Evolutionary conservation across 1,140 invertebrate genomes (phyloP).

Genomic region (Euura lappo): DNA sequence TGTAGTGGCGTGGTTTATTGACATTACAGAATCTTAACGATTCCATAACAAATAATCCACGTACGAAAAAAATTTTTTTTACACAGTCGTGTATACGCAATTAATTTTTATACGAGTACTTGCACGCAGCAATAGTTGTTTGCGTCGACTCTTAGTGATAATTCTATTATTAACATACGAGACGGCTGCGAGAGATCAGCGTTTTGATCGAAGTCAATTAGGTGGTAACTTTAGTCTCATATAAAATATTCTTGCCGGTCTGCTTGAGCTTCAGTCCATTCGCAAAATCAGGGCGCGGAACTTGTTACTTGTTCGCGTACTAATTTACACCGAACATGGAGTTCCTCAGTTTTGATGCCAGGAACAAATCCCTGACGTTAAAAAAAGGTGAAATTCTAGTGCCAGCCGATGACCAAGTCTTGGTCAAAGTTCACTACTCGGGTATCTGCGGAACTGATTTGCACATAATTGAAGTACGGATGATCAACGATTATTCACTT

Average conservation of each 20-base stretch:
- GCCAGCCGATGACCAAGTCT: conserved; percentile 57
- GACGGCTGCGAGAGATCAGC: no score
- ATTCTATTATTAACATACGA: no score
- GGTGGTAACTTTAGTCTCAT: not conserved
- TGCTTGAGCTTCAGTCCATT: not conserved
- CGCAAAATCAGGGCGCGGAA: not conserved
- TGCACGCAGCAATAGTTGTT: no score
- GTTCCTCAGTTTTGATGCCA: conserved; percentile 64
- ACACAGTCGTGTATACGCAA: no score
- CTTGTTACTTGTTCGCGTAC: not conserved
- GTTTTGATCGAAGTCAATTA: no score
- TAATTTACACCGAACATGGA: conserved; percentile 55
- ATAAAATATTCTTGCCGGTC: not conserved
- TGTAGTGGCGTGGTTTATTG: no score
- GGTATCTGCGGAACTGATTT: conserved; percentile 83
- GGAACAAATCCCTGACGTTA: conserved; percentile 54
- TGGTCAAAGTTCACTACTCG: conserved; percentile 68
- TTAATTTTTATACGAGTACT: no score
- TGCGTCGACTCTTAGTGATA: no score
- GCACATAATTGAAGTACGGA: conserved; percentile 69
- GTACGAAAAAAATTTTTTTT: no score
- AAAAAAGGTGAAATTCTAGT: conserved; percentile 59
- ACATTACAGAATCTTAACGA: no score
- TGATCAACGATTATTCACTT: not conserved
- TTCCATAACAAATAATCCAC: no score